Evolutionary conservation across 2,113 vertebrate genomes (phyloP), one percentile per base, ranked within the genome.

Genomic region (Mugil cephalus): DNA sequence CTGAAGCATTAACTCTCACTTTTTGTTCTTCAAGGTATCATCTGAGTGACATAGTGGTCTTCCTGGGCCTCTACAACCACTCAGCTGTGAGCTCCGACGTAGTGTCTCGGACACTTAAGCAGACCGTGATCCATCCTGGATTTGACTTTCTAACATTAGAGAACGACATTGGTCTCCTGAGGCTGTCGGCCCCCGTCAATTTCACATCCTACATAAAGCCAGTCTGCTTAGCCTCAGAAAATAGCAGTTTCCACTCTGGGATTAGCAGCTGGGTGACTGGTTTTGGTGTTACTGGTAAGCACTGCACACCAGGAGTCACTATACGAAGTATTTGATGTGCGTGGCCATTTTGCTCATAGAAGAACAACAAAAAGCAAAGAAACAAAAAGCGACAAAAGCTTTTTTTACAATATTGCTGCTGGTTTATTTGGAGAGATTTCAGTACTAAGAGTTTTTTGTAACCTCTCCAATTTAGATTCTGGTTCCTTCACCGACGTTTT

Each of bases 121-220:
- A 54, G 0, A 8, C 74, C 51, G 3, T 82, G 34, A 1, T 55
- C 15, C 89, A 96, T 45, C 52, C 84, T 0, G 18, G 21, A 0
- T 95, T 90, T 52, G 2, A 14, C 0, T 1, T 2, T 0, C 6
- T 10, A 0, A 93, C 88, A 8, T 39, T 46, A 0, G 21, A 91
- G 9, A 93, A 95, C 0, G 94, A 96, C 87, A 90, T 96, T 0
- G 89, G 93, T 0, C 94, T 96, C 0, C 3, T 96, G 56, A 88
- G 40, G 14, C 87, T 96, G 15, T 46, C 6, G 0, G 4, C 1
- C 4, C 69, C 79, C 0, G 87, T 92, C 4, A 54, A 15, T 4
- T 83, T 83, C 7, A 88, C 58, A 0, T 0, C 67, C 10, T 77
- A 79, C 58, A 79, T 91, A 7, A 39, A 15, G 11, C 95, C 96